Evolutionary conservation across 2,888 invertebrate species (phyloP), one percentile per base, ranked within the genome.

Genomic region (Drosophila peninsularis): DNA sequence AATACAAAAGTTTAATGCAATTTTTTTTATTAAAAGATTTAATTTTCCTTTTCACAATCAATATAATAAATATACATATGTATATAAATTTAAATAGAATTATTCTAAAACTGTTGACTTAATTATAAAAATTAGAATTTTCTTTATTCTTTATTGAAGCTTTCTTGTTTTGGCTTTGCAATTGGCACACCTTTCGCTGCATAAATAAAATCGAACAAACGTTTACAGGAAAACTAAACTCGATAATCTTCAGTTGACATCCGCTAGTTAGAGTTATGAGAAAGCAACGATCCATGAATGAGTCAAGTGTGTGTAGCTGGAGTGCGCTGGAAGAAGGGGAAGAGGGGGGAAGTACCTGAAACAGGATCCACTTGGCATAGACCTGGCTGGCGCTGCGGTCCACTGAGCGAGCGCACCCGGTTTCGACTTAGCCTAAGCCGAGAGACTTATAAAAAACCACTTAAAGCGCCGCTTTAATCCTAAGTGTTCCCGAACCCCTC

Each of bases 381-480:
- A 71, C 34, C 71, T 75, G 76, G 76, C 73, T 74, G 76, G 76
- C 75, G 70, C 50, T 73, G 64, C 6, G 30, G 17, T 17, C 13
- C 34, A 36, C 19, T 9, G 52, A 42, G 34, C 41, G 37, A 53
- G 68, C 61, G 53, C 71, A 73, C 71, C 61, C 71, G 74, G 71
- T 74, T 75, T 50, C 53, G 10, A 36, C 19, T 17, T 34, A 49
- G 24, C 17, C 42, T 34, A 63, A 42, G 45, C 24, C 34, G 45
- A 39, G 52, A 78, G 62, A 64, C 60, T 65, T 69, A 71, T 67
- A 76, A 76, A 70, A 69, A 84, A 83, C 70, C 89, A 84, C 84
- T 84, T 87, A 88, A 86, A 80, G 81, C 84, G 81, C 81, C 84
- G 81, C 81, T 73, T 79, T 70, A 78, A 88, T 83, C 87, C 80